These are phyloP conservation scores for Tympanuchus pallidicinctus DNA, from an alignment of 2,113 vertebrate genomes.

Conservation along the genomic window DNA sequence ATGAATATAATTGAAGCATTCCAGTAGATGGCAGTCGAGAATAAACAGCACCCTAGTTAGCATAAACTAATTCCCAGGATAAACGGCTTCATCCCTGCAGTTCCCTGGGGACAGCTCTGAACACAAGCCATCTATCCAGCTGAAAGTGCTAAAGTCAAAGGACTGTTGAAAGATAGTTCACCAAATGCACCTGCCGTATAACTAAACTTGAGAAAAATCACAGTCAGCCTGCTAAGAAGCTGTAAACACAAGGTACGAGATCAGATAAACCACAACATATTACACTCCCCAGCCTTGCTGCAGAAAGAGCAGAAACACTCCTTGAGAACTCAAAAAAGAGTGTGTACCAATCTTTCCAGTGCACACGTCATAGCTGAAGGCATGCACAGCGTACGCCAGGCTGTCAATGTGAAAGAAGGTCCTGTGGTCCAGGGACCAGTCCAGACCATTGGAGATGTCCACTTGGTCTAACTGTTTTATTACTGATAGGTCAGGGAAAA, in stretches of 20 bases:
- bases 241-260: not conserved
- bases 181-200: not conserved
- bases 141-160: not conserved
- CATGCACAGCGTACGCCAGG: constrained; percentile 80
- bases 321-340: not conserved
- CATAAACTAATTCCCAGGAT: not conserved
- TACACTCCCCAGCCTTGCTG: not conserved
- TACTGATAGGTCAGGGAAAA: constrained; percentile 74
- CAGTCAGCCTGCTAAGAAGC: not conserved
- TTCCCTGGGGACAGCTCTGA: not conserved
- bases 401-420: constrained; percentile 90
- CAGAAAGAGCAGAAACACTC: not conserved
- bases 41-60: not conserved
- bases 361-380: constrained; percentile 82
- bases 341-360: constrained; percentile 77
- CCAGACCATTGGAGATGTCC: constrained; percentile 89
- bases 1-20: not conserved
- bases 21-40: constrained; percentile 65
- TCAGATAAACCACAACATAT: not conserved
- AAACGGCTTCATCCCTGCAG: not conserved
- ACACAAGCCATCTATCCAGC: not conserved
- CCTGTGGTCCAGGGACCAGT: constrained; percentile 88
- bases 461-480: constrained; percentile 79
- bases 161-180: not conserved
- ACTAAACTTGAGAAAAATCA: not conserved